Evolutionary conservation across 2,113 vertebrate species (phyloP).

Genomic region (Gopherus flavomarginatus): DNA sequence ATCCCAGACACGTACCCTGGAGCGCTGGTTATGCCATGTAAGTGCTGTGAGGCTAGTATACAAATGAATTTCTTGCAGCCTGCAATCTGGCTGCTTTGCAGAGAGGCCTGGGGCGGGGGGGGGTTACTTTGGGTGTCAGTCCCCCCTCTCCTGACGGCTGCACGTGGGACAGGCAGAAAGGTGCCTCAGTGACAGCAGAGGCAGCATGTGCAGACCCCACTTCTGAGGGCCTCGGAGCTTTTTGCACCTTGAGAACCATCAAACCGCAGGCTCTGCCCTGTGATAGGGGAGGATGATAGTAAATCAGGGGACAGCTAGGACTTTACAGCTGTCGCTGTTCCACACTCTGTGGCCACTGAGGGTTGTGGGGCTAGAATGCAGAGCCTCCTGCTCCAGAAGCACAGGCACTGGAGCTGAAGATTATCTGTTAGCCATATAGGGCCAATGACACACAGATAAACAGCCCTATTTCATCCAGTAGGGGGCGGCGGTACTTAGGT

Average conservation of each 20-base stretch:
- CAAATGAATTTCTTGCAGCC: too few relatives aligned
- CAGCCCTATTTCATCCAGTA: not conserved
- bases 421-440: not conserved
- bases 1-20: too few relatives aligned
- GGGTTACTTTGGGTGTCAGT: too few relatives aligned
- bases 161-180: too few relatives aligned
- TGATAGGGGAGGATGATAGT: not conserved
- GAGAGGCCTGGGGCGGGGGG: too few relatives aligned
- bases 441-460: not conserved
- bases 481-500: not conserved
- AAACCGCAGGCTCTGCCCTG: not conserved
- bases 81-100: too few relatives aligned
- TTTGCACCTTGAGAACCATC: not conserved
- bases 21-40: too few relatives aligned
- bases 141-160: too few relatives aligned
- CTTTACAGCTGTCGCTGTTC: not conserved
- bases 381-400: not conserved
- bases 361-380: not conserved
- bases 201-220: too few relatives aligned
- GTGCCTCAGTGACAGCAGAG: too few relatives aligned
- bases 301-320: not conserved
- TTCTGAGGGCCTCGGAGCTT: not conserved
- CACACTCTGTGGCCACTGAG: not conserved
- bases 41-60: too few relatives aligned
- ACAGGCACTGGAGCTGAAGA: not conserved